These are phyloP conservation scores for Lycophotia porphyrea DNA, from an alignment of 2,888 invertebrate species.

Conservation along the genomic window DNA sequence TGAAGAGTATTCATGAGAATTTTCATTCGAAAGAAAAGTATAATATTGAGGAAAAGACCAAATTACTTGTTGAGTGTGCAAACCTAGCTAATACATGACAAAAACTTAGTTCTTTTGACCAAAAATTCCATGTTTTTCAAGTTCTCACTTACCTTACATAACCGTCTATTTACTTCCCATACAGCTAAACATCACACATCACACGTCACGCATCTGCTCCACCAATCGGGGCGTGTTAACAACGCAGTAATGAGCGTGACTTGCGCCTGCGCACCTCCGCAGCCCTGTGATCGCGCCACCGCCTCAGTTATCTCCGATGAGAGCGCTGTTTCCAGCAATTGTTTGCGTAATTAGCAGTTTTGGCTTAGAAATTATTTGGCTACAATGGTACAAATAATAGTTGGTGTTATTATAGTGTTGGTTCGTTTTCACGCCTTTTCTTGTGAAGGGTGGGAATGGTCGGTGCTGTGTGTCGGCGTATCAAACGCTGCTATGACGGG, in stretches of 20 bases:
- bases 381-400: slow-evolving; percentile 58
- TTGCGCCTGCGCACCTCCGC: slow-evolving; percentile 60
- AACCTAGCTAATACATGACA: not conserved
- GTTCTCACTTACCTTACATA: slow-evolving; percentile 21
- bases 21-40: not conserved
- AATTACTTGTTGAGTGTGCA: no score
- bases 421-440: slow-evolving; percentile 55
- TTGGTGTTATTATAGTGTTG: slow-evolving; percentile 58
- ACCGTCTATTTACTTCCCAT: slow-evolving; percentile 49
- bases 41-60: not conserved
- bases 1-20: not conserved
- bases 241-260: slow-evolving; percentile 73
- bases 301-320: slow-evolving; percentile 67
- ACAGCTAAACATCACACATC: slow-evolving; percentile 54
- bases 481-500: slow-evolving; percentile 41
- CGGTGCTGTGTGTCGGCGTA: slow-evolving; percentile 47
- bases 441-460: slow-evolving; percentile 53
- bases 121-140: not conserved
- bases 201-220: slow-evolving; percentile 64
- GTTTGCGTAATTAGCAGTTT: slow-evolving; percentile 67
- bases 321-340: slow-evolving; percentile 64
- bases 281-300: slow-evolving; percentile 63
- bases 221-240: slow-evolving; percentile 73
- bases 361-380: slow-evolving; percentile 63
- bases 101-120: not conserved